A percentile compares a stretch with the other conserved stretches of the same genome.
Evolutionary conservation across 2,113 vertebrate genomes (phyloP).

Genomic region (Sturnus vulgaris): DNA sequence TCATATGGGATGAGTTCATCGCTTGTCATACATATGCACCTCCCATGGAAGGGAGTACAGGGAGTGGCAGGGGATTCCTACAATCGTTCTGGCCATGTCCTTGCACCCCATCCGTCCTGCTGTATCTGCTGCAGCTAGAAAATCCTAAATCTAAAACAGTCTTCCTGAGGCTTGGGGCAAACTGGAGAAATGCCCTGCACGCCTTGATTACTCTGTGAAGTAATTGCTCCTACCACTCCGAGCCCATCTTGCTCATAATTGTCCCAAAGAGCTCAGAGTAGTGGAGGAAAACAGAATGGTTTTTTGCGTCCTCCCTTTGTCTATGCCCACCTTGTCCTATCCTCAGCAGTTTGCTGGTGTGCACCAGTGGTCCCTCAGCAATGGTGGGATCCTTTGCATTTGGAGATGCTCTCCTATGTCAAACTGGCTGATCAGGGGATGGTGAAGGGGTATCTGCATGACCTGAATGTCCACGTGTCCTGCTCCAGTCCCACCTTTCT

Average conservation of each 20-base stretch:
- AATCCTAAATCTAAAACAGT: neutral
- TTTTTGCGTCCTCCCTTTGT: neutral
- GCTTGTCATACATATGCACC: rapidly evolving
- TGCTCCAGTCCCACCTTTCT: neutral
- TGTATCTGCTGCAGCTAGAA: neutral
- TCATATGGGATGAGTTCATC: rapidly evolving
- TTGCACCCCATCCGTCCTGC: rapidly evolving
- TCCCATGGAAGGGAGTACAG: neutral
- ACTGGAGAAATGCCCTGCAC: neutral
- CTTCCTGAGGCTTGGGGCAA: neutral
- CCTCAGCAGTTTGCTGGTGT: neutral
- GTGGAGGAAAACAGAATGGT: rapidly evolving
- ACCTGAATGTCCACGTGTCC: rapidly evolving
- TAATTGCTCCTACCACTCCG: neutral
- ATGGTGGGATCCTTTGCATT: neutral
- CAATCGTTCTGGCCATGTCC: rapidly evolving
- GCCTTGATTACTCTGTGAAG: neutral
- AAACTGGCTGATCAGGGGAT: neutral
- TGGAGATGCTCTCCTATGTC: neutral
- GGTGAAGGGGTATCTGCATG: neutral
- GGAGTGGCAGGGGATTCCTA: neutral
- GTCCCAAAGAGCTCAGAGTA: neutral
- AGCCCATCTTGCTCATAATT: neutral
- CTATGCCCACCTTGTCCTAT: neutral
- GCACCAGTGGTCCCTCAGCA: neutral